Percentiles rank a stretch among this genome's conserved stretches.
Conservation (phyloP, 2,888 invertebrate genomes). For the Belgica antarctica region DNA sequence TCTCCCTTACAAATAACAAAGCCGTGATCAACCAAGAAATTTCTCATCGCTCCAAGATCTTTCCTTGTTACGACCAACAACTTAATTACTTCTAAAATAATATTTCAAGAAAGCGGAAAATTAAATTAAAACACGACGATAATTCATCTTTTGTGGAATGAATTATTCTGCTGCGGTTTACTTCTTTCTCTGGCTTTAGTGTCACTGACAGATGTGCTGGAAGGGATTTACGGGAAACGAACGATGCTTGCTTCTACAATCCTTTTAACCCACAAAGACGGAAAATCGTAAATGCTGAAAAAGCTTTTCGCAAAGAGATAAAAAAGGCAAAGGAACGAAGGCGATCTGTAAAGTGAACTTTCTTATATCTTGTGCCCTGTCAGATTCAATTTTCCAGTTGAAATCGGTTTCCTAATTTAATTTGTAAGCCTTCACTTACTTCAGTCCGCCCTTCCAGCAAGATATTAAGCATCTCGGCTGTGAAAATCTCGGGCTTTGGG, state of each 20-base stretch:
- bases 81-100: not conserved
- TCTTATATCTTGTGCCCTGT: slow-evolving; percentile 19
- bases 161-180: slow-evolving; percentile 27
- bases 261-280: not conserved
- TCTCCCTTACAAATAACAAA: too few species aligned
- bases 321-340: not conserved
- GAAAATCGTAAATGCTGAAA: slow-evolving; percentile 23
- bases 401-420: slow-evolving; percentile 41
- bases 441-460: slow-evolving; percentile 7
- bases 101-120: not conserved
- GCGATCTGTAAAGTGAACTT: not conserved
- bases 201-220: slow-evolving; percentile 32
- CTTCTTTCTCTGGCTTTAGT: slow-evolving; percentile 6
- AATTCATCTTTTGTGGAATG: not conserved
- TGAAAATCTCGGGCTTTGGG: not conserved
- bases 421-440: slow-evolving; percentile 22
- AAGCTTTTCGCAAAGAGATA: not conserved
- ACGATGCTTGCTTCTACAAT: not conserved
- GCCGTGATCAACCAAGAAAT: too few species aligned
- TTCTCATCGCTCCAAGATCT: too few species aligned
- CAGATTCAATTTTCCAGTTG: slow-evolving; percentile 40
- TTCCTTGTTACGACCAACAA: not conserved
- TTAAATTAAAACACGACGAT: not conserved
- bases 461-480: not conserved
- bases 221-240: slow-evolving; percentile 14